Evolutionary conservation across 2,797 vertebrate species (phyloP).

Genomic region (Enteromius afrohamiltoni): DNA sequence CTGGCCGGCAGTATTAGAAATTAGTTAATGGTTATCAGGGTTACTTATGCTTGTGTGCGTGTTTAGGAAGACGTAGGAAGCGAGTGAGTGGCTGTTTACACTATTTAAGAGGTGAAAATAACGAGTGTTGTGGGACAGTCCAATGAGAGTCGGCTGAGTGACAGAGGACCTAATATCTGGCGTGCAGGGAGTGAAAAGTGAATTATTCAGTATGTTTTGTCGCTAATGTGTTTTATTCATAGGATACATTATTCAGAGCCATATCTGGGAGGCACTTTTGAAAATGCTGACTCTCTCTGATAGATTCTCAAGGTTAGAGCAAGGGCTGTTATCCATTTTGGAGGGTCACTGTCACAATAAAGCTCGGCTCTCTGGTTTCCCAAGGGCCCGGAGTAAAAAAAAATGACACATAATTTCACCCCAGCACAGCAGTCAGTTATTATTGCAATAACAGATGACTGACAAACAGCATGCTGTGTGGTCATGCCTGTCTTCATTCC

Average conservation of each 20-base stretch:
- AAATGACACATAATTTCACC: slow-evolving; percentile 33
- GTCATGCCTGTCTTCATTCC: slow-evolving; percentile 49
- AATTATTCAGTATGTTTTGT: slow-evolving; percentile 85
- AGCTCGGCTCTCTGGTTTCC: slow-evolving; percentile 11
- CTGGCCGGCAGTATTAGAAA: slow-evolving; percentile 54
- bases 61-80: slow-evolving; percentile 72
- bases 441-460: slow-evolving; percentile 24
- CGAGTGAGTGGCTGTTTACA: slow-evolving; percentile 67
- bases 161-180: slow-evolving; percentile 74
- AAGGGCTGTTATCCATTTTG: slow-evolving; percentile 49
- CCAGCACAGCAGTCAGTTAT: slow-evolving; percentile 27
- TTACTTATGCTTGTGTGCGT: slow-evolving; percentile 37
- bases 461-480: slow-evolving; percentile 33
- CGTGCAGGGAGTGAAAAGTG: slow-evolving; percentile 72
- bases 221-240: slow-evolving; percentile 85
- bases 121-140: slow-evolving; percentile 53
- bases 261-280: slow-evolving; percentile 74
- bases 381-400: slow-evolving; percentile 26
- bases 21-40: slow-evolving; percentile 30
- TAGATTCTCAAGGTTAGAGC: slow-evolving; percentile 67
- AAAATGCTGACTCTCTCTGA: slow-evolving; percentile 73
- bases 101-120: slow-evolving; percentile 75
- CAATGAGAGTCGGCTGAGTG: slow-evolving; percentile 59
- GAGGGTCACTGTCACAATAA: slow-evolving; percentile 63
- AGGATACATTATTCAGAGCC: slow-evolving; percentile 78